Base-by-base conservation (phyloP, 2,797 vertebrate genomes). In the Eutrigla gurnardus region DNA sequence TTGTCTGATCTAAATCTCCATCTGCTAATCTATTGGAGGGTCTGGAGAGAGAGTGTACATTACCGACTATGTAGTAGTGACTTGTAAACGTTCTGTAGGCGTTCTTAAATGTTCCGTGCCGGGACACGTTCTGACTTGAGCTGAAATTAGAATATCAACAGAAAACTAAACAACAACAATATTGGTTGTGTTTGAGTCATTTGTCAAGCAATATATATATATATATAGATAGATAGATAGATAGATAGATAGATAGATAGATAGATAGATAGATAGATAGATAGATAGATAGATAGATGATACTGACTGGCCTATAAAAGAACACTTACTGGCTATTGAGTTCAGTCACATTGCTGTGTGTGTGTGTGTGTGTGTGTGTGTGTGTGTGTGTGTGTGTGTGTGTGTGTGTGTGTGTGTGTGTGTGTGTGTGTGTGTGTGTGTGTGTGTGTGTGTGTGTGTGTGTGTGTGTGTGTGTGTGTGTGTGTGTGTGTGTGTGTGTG, bases 1-100 rank as follows among this genome's bases (percentile, higher is more conserved):
- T 77, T 73, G 60, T 84, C 80, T 75, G 79, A 78, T 58, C 75
- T 86, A 89, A 91, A 92, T 90, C 89, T 84, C 90, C 90, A 92
- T 92, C 91, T 93, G 89, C 68, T 77, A 52, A 54, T 69, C 59
- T 64, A 63, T 63, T 50, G 14, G 18, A 69, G 39, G 81, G 42
- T 62, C 79, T 80, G 71, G 72, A 42, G 61, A 45, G 46, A 65
- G 46, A 66, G 62, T 43, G 39, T 43, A 52, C 25, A 47, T 80
- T 59, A 46, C 39, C 52, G 36, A 73, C 39, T 75, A 37, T 17
- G 25, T 73, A 11, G 61, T 36, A 40, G 59, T 78, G 42, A 70
- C 64, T 60, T 75, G 64, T 57, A 70, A 73, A 63, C 50, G n/a
- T 25, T 25, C 25, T 25, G 25, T 60, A n/a, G 25, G 71, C 4